Base-by-base conservation (phyloP, 2,113 vertebrate species). In the Onychostruthus taczanowskii region DNA sequence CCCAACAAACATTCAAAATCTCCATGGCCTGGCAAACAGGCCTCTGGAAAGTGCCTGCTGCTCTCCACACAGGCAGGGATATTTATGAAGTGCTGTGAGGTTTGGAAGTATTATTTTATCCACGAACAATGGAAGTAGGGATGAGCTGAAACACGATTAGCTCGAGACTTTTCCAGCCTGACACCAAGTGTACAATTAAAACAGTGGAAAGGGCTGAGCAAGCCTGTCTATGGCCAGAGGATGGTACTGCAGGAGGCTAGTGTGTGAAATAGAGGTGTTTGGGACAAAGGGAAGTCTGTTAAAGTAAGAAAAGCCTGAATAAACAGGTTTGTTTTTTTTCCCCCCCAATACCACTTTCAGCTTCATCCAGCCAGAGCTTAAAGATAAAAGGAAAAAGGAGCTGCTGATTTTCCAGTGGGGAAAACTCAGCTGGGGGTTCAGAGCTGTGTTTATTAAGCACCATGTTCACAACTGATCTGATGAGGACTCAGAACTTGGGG, bases 281-380 rank as follows among this genome's bases (percentile, higher is more conserved):
- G n/a, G 63, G 72, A 95, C 82, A 86, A 94, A 95, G 68, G n/a
- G 68, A 94, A 90, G 67, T 47, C 83, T 89, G 68, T 84, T 70
- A 50, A 63, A 88, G 58, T 37, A 73, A 88, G 85, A 85, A 88
- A 92, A 89, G 55, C 68, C 76, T 93, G 76, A 93, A 94, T 84
- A 93, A 92, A 96, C 59, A 80, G 5, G 1, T 1, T 3, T 31
- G 12, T 30, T 19, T 56, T 5, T 30, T 56, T 5, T 26, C 6
- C 1, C 5, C 22, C 53, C 31, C 19, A 64, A 26, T 56, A 43
- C 31, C 23, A 28, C 83, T 90, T 93, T 55, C 67, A 83, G 49
- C 58, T 94, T 88, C 64, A 93, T 3, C 79, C 79, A 93, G 59
- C 10, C 33, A 50, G 33, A 88, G 31, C 50, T 84, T 84, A 46